These are phyloP conservation scores for Anneissia japonica DNA, from an alignment of 35 echinoderm and acorn worm genomes.

Conservation along the genomic window DNA sequence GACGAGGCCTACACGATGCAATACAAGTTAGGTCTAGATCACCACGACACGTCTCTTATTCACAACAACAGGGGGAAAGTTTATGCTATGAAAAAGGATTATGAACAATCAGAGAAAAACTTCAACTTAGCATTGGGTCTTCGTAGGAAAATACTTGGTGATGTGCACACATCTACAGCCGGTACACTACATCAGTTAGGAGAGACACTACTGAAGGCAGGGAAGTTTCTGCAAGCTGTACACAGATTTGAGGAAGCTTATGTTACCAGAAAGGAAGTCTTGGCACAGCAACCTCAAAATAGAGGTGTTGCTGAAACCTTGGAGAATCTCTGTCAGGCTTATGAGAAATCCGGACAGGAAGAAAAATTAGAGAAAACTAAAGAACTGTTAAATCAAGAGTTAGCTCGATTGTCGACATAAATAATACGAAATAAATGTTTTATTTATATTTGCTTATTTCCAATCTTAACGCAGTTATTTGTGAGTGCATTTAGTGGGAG, in stretches of 20 bases:
- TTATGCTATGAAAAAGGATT: constrained; percentile 3
- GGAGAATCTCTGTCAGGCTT: not conserved
- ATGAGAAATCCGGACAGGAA: not conserved
- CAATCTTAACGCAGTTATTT: too few relatives aligned
- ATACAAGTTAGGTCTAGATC: constrained; percentile 14
- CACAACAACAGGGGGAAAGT: constrained; percentile 26
- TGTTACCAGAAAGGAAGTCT: not conserved
- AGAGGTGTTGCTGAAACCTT: constrained; percentile 17
- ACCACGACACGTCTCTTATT: constrained; percentile 27
- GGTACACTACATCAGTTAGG: constrained; percentile 12
- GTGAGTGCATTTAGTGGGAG: too few relatives aligned
- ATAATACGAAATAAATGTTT: too few relatives aligned
- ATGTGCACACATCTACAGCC: constrained; percentile 15
- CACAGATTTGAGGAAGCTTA: not conserved
- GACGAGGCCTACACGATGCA: constrained; percentile 27
- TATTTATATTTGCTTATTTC: too few relatives aligned
- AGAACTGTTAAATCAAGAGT: not conserved
- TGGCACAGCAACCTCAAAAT: constrained; percentile 2
- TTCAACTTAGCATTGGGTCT: constrained; percentile 2
- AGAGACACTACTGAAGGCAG: not conserved
- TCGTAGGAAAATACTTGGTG: not conserved
- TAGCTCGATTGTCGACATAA: not conserved
- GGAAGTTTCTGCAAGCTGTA: not conserved
- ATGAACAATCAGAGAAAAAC: not conserved
- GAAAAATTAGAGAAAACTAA: not conserved